Evolutionary conservation across 2,888 invertebrate genomes (phyloP), one percentile per base, ranked within the genome.

Genomic region (Mythimna albipuncta): DNA sequence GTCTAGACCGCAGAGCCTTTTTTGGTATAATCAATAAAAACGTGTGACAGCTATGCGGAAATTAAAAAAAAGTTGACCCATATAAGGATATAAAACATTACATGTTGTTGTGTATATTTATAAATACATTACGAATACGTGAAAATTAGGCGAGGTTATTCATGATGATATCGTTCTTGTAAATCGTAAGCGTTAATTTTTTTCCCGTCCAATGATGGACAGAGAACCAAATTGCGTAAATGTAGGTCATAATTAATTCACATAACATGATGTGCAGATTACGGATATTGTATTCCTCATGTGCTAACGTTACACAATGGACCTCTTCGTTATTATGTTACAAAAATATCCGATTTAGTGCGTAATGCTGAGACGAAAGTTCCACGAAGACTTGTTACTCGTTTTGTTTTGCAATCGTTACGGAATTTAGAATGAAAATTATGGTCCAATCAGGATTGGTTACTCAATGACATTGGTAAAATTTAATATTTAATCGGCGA

Each of bases 201-300:
- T 66, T 64, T 77, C 21, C 44, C 55, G 59, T 59, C 16, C 63
- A 61, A 71, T 63, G 69, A 75, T 79, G 71, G 47, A 69, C 69
- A 67, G 58, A 55, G 55, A 63, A 71, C 44, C 47, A 58, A 82
- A 76, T 84, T 78, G 61, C 70, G 59, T 59, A 67, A 81, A 85
- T 83, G 64, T 85, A 76, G 85, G 85, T 75, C 85, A 77, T 55
- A 79, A 69, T 69, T 77, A 81, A 85, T 73, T 83, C 79, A 75
- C 75, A 81, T 57, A 68, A 75, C 82, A 81, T 77, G 72, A 84
- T 82, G 79, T 79, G 47, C 72, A 35, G 38, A 71, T 75, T 67
- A 80, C 61, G 77, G 61, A 69, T 81, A 83, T 82, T 63, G 67
- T 68, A 52, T 75, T 80, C 55, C 21, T 70, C 55, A 59, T 72